Evolutionary conservation across 2,113 vertebrate genomes (phyloP).

Genomic region (Scomber japonicus): DNA sequence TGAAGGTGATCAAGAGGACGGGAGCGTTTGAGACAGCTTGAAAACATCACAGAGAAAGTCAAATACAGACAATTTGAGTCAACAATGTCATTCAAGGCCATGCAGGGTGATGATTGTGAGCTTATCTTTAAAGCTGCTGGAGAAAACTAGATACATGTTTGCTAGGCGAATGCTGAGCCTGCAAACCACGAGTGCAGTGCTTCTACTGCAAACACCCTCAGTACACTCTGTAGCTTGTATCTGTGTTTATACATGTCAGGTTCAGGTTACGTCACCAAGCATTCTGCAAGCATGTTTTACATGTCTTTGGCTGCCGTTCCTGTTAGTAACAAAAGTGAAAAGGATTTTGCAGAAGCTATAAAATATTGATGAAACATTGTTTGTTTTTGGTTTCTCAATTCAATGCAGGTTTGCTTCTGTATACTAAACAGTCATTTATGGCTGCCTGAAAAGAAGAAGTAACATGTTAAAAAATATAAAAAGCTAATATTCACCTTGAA

Average conservation of each 20-base stretch:
- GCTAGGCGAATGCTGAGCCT: not conserved
- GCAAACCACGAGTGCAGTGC: not conserved
- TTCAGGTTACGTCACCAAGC: too few relatives aligned
- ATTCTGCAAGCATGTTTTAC: too few relatives aligned
- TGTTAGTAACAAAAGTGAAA: too few relatives aligned
- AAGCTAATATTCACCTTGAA: too few relatives aligned
- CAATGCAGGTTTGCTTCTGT: too few relatives aligned
- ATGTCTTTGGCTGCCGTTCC: too few relatives aligned
- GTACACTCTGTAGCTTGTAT: not conserved
- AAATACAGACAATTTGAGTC: conserved; percentile 39
- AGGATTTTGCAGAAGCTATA: too few relatives aligned
- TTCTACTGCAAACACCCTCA: conserved; percentile 5
- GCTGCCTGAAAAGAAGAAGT: too few relatives aligned
- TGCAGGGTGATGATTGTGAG: conserved; percentile 13
- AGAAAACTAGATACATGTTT: conserved; percentile 3
- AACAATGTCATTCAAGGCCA: not conserved
- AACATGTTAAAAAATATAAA: too few relatives aligned
- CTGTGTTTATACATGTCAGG: not conserved
- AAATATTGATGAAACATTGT: too few relatives aligned
- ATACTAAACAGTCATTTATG: too few relatives aligned
- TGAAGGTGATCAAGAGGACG: not conserved
- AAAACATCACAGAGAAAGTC: not conserved
- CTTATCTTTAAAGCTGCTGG: conserved; percentile 15
- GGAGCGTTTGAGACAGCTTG: not conserved
- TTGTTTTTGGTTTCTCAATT: too few relatives aligned